These are phyloP conservation scores for Lagria hirta DNA, from an alignment of 2,888 invertebrate species.

Conservation along the genomic window DNA sequence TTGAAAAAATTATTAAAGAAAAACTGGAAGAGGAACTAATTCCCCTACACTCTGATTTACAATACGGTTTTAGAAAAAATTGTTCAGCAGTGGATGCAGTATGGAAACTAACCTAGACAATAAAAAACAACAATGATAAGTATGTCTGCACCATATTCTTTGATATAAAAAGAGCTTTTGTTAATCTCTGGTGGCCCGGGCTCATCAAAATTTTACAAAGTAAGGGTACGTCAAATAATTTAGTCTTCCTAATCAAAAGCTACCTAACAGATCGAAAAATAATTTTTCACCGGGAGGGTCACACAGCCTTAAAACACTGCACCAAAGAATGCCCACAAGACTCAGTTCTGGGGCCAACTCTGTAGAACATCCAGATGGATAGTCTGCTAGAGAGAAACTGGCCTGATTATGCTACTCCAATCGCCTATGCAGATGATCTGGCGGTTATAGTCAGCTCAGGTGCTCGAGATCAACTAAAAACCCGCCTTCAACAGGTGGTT, in stretches of 20 bases:
- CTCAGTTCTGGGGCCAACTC: constrained; percentile 8
- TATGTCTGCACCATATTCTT: constrained; percentile 3
- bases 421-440: constrained; percentile 1
- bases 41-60: constrained; percentile 2
- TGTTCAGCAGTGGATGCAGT: constrained; percentile 6
- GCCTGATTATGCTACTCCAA: background rate
- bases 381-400: background rate
- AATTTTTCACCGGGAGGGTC: background rate
- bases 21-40: background rate
- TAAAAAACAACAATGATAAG: background rate
- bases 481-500: background rate
- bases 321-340: constrained; percentile 8
- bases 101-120: background rate
- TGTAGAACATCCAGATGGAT: constrained; percentile 11
- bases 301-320: background rate
- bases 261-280: constrained; percentile 1
- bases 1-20: constrained; percentile 6
- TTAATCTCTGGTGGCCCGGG: constrained; percentile 7
- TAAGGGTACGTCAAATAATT: background rate
- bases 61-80: constrained; percentile 7
- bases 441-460: constrained; percentile 1
- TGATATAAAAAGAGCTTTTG: constrained; percentile 9
- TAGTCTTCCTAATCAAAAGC: constrained; percentile 4
- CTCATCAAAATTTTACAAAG: background rate
- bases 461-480: background rate